phyloP scores from a whole-genome alignment of 1,140 invertebrate species.

The Rhyzopertha dominica region DNA sequence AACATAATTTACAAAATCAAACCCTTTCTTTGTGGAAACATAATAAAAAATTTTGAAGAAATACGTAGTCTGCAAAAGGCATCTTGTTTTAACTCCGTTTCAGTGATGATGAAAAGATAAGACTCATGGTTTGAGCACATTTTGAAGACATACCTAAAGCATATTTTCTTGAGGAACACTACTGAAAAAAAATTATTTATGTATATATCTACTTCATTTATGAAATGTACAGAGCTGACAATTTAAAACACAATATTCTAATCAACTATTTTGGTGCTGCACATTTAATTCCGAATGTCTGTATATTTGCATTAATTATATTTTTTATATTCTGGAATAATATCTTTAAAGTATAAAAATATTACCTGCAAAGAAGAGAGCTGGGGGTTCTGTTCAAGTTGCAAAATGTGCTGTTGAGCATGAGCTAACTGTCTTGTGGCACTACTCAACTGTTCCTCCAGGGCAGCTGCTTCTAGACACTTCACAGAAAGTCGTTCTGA shows the following conservation, averaged over 20 bases:
- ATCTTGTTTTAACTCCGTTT: too few species aligned
- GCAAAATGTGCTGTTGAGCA: constrained; percentile 73
- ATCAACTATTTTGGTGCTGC: background rate
- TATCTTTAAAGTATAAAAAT: constrained; percentile 8
- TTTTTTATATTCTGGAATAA: background rate
- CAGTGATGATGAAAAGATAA: too few species aligned
- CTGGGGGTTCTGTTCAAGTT: constrained; percentile 64
- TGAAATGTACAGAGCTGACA: background rate
- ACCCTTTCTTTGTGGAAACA: too few species aligned
- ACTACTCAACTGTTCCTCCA: constrained; percentile 76
- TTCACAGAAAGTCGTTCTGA: constrained; percentile 89
- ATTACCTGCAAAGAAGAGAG: constrained; percentile 54
- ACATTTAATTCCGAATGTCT: background rate
- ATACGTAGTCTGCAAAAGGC: too few species aligned
- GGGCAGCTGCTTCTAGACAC: constrained; percentile 80
- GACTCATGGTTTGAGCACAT: too few species aligned
- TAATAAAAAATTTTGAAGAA: too few species aligned
- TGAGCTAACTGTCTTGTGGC: constrained; percentile 72
- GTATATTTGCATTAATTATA: constrained; percentile 2
- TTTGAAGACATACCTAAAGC: too few species aligned
- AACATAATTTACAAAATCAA: too few species aligned
- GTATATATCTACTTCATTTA: background rate
- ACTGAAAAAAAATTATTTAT: too few species aligned
- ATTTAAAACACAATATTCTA: constrained; percentile 8
- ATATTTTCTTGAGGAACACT: too few species aligned